Conservation (phyloP, 2,797 vertebrate genomes). For the Crocidura indochinensis region DNA sequence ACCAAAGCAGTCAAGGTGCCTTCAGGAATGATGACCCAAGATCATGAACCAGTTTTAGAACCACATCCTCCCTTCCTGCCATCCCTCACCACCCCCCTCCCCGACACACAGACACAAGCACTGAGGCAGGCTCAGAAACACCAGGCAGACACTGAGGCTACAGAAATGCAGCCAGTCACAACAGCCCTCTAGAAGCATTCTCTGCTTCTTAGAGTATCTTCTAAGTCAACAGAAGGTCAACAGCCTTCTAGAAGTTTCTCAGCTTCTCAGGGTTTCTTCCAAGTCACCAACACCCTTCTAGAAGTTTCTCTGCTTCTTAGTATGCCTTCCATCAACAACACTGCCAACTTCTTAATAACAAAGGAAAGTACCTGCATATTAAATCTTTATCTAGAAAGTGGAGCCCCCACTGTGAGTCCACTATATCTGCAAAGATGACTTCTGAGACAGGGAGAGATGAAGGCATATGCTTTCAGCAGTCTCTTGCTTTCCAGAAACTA, state of each 20-base stretch:
- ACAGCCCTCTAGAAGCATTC: background rate
- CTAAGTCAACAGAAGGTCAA: background rate
- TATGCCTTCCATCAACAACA: background rate
- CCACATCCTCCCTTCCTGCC: too few relatives aligned
- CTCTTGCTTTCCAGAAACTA: too few relatives aligned
- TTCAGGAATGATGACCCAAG: background rate
- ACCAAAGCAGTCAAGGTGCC: background rate
- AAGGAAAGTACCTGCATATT: background rate
- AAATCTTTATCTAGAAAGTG: background rate
- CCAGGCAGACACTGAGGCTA: rapidly evolving
- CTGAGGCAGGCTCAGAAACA: background rate
- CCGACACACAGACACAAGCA: too few relatives aligned
- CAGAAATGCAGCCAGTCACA: background rate
- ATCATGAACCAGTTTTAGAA: rapidly evolving
- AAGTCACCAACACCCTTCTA: background rate
- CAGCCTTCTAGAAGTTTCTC: background rate
- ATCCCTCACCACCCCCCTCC: too few relatives aligned
- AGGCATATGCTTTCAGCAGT: too few relatives aligned
- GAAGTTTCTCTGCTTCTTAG: background rate
- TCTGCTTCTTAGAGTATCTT: background rate
- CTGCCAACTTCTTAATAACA: background rate
- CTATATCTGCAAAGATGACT: too few relatives aligned
- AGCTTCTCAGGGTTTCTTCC: background rate
- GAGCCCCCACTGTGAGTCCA: rapidly evolving
- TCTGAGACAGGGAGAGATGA: background rate